Evolutionary conservation across 2,797 vertebrate genomes (phyloP), one percentile per base, ranked within the genome.

Genomic region (Microcaecilia unicolor): DNA sequence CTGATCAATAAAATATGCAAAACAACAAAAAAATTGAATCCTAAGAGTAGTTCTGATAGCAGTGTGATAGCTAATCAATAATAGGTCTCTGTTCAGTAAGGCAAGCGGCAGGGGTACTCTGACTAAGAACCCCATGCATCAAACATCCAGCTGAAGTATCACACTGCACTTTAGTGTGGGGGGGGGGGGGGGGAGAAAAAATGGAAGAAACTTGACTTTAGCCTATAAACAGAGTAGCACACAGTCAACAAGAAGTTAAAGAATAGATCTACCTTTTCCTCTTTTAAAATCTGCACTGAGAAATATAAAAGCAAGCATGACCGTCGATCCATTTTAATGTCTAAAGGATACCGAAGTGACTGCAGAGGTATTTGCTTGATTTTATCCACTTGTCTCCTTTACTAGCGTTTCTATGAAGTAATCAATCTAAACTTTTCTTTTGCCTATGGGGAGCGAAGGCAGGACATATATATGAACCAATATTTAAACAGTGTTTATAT

Each of bases 1-100:
- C 18, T 74, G 79, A 88, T 93, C 89, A 77, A 93, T 91, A 84
- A 80, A 74, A 85, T 88, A 94, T 91, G 86, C 88, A 92, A 89
- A 93, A 89, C 74, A 80, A 83, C 79, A 88, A 88, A 86, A 86
- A 87, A 88, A 83, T 88, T 80, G 84, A 88, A 88, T 85, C 84
- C 80, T 86, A 81, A 85, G 85, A 88, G 88, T 87, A 82, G 86
- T 85, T 83, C 85, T 89, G 86, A 89, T 84, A 80, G 74, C 72
- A 80, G 80, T 37, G 78, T 90, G 89, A 91, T 83, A 80, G 85
- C 51, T 85, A 89, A 90, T 92, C 89, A 80, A 92, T 91, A 79
- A 40, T 57, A 31, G 56, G 78, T 73, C 67, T 80, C 76, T 72
- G 57, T 66, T 77, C 71, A 60, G 57, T 50, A 77, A 78, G 64